Base-by-base conservation (phyloP, 2,888 invertebrate genomes). In the Clistopyga incitator region DNA sequence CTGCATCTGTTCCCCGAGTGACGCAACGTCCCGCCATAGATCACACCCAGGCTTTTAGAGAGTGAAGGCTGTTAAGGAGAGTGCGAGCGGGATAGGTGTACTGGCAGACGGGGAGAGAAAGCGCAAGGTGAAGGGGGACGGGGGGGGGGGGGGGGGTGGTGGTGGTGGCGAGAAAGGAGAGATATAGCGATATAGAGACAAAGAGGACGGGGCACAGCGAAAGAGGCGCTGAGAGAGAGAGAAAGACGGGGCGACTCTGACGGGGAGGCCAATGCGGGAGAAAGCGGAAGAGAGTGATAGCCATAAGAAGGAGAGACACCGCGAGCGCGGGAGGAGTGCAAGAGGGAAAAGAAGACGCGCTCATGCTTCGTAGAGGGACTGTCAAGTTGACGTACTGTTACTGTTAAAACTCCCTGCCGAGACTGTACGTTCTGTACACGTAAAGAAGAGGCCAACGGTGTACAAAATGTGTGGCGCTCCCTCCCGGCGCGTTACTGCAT, bases 11-110 rank as follows among this genome's bases (percentile, higher is more conserved):
- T 93, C 92, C 90, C 89, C 90, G 92, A 94, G 94, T 95, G 95
- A 95, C 95, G 95, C 95, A 95, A 95, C 95, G 95, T 95, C 94
- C 94, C 94, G 94, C 94, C 94, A 95, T 95, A 95, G 95, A 95
- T 95, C 95, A 94, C 93, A 92, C 92, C 92, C 94, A 94, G 94
- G 95, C 95, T 95, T 94, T 95, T 94, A 94, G 92, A 92, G 94
- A 94, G 94, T 94, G 94, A 94, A 94, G 94, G 94, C 94, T 94
- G 94, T 93, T 94, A 93, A 92, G 91, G 92, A 91, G 92, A 92
- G 90, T 89, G 92, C 92, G 93, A 92, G 89, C 86, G 90, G 79
- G 81, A 84, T 81, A 54, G 29, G 72, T 65, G 82, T 18, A 38
- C 38, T 38, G 64, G 3, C 23, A 77, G 72, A 82, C 77, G 64